Evolutionary conservation across 2,797 vertebrate genomes (phyloP), one percentile per base, ranked within the genome.

Genomic region (Holocentrus rufus): DNA sequence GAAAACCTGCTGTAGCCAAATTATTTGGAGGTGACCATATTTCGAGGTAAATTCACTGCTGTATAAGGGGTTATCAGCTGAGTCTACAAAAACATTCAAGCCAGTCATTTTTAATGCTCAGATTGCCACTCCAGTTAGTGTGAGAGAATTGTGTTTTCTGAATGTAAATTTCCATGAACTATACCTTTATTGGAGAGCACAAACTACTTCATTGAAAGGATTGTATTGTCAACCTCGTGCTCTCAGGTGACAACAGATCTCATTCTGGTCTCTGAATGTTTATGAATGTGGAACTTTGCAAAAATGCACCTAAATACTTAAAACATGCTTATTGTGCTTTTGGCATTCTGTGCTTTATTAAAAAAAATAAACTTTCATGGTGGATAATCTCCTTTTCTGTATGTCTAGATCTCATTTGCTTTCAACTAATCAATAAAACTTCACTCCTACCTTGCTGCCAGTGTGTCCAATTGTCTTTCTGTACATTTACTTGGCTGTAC

Each of bases 351-450:
- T 90, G 89, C 85, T 92, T 92, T 87, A 71, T 86, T 72, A 79
- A 78, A 81, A 79, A 13, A 4, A 79, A 65, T 13, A 7, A 76
- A 74, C 62, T 74, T 77, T 84, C 80, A 82, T 81, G 69, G 79
- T 86, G 78, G 82, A 81, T 85, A 88, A 63, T 79, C 52, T 63
- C 73, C 50, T 49, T 84, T 91, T 90, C 78, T 92, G 85, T 91
- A 91, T 84, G 90, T 93, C 84, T 77, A 77, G 56, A 91, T 71
- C 57, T 88, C 73, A 70, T 90, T 92, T 91, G 80, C 85, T 87
- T 91, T 90, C 73, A 88, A 84, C 79, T 88, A 82, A 85, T 89
- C 77, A 93, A 92, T 94, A 93, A 93, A 93, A 81, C 82, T 79
- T 86, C 87, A 81, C 89, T 77, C 84, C 62, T 80, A 81, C 65